Conservation (phyloP, 2,113 vertebrate species). For the Dipodomys spectabilis region DNA sequence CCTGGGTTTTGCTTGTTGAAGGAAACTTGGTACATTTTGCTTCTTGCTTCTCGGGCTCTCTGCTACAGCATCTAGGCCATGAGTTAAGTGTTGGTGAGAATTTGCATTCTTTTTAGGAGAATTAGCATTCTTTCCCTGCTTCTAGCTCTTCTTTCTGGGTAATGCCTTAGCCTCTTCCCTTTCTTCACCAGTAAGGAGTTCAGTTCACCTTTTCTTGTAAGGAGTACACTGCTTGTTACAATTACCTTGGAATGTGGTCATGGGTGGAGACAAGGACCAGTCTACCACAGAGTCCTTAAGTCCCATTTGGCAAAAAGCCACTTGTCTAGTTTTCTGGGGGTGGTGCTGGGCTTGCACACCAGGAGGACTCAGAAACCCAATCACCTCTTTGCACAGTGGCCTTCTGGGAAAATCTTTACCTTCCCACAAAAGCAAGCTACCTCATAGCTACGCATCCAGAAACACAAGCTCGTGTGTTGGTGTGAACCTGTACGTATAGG, state of each 20-base stretch:
- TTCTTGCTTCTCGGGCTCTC: slow-evolving; percentile 72
- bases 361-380: not conserved
- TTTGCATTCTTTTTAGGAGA: slow-evolving; percentile 73
- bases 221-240: not conserved
- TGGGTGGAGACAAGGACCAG: not conserved
- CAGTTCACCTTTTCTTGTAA: slow-evolving; percentile 25
- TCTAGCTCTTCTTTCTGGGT: slow-evolving; percentile 1
- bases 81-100: slow-evolving; percentile 69
- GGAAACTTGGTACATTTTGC: slow-evolving; percentile 12
- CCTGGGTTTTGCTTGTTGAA: not conserved
- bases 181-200: slow-evolving; percentile 41
- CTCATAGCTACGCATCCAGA: not conserved
- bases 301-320: not conserved
- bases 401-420: slow-evolving; percentile 14
- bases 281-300: not conserved
- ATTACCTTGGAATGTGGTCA: not conserved
- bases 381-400: not conserved
- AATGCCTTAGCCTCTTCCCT: slow-evolving; percentile 12
- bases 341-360: not conserved
- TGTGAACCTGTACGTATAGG: not conserved
- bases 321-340: not conserved
- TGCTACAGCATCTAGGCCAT: slow-evolving; percentile 36
- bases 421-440: not conserved
- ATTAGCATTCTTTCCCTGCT: slow-evolving; percentile 58
- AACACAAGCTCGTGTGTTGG: not conserved